Percentiles rank a stretch among this genome's conserved stretches.
phyloP scores from a whole-genome alignment of 2,888 invertebrate genomes.

The Catocala fraxini region DNA sequence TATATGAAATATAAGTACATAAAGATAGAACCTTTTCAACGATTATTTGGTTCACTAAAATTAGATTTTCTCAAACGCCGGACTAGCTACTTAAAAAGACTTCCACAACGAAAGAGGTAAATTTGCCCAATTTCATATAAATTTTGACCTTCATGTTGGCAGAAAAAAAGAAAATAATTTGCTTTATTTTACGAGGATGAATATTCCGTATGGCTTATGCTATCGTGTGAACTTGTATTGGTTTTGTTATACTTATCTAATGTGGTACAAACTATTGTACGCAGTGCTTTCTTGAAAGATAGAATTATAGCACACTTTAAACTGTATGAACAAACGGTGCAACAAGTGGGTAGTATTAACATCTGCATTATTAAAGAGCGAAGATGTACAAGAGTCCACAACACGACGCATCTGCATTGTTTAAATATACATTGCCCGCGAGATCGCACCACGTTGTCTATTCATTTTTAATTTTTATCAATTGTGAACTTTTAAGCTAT shows the following conservation, averaged over 20 bases:
- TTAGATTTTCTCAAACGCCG: constrained; percentile 36
- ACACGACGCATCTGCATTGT: constrained; percentile 58
- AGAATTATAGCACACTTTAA: constrained; percentile 31
- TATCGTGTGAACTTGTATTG: too few relatives aligned
- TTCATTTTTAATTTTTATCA: constrained; percentile 7
- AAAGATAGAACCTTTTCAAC: constrained; percentile 18
- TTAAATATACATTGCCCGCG: constrained; percentile 55
- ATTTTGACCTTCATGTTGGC: constrained; percentile 3
- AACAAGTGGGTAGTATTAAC: constrained; percentile 50
- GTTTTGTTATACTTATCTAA: too few relatives aligned
- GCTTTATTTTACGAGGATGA: too few relatives aligned
- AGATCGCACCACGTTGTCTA: constrained; percentile 28
- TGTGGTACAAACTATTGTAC: too few relatives aligned
- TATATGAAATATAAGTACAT: too few relatives aligned
- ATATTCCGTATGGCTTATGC: too few relatives aligned
- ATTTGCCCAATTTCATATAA: constrained; percentile 31
- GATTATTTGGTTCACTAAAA: constrained; percentile 41
- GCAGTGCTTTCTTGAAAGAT: constrained; percentile 20
- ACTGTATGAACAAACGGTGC: constrained; percentile 34
- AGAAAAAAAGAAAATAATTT: too few relatives aligned
- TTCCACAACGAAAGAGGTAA: constrained; percentile 25
- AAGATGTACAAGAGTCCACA: constrained; percentile 40
- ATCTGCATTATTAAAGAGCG: constrained; percentile 58
- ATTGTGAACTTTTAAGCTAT: background rate
- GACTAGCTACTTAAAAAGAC: constrained; percentile 10